phyloP scores from a whole-genome alignment of 2,797 vertebrate genomes.

The Bryconaethiops microstoma region DNA sequence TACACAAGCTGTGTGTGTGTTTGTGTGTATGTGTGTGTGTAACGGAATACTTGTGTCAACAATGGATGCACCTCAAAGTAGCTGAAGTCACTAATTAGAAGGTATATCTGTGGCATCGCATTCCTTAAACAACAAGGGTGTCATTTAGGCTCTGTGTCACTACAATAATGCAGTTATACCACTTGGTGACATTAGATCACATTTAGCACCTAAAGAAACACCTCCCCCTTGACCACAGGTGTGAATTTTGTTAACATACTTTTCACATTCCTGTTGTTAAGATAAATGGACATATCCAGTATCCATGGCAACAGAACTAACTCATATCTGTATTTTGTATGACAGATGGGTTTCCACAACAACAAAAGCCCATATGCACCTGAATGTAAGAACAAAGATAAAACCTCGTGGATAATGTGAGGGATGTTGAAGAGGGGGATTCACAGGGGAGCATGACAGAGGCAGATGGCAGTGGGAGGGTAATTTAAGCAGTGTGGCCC shows the following conservation, averaged over 20 bases:
- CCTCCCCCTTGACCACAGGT: neutral
- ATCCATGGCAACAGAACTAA: neutral
- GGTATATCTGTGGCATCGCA: too few relatives aligned
- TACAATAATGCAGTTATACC: too few relatives aligned
- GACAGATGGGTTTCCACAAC: conserved; percentile 19
- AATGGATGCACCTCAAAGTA: neutral
- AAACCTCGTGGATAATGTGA: conserved; percentile 22
- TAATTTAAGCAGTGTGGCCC: conserved; percentile 57
- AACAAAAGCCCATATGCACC: conserved; percentile 10
- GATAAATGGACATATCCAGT: neutral
- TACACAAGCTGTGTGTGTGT: neutral
- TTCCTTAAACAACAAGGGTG: too few relatives aligned
- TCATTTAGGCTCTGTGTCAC: too few relatives aligned
- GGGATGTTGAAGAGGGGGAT: conserved; percentile 13
- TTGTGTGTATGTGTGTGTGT: neutral
- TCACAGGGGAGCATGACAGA: conserved; percentile 19
- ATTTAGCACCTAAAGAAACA: neutral
- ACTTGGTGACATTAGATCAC: neutral
- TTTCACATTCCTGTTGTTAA: neutral
- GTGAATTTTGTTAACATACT: neutral
- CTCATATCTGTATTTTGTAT: neutral
- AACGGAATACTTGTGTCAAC: neutral
- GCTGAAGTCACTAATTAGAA: too few relatives aligned
- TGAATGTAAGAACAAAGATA: conserved; percentile 6
- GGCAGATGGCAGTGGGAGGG: conserved; percentile 33